Evolutionary conservation across 2,797 vertebrate species (phyloP), one percentile per base, ranked within the genome.

Genomic region (Crocodylus rhombifer): DNA sequence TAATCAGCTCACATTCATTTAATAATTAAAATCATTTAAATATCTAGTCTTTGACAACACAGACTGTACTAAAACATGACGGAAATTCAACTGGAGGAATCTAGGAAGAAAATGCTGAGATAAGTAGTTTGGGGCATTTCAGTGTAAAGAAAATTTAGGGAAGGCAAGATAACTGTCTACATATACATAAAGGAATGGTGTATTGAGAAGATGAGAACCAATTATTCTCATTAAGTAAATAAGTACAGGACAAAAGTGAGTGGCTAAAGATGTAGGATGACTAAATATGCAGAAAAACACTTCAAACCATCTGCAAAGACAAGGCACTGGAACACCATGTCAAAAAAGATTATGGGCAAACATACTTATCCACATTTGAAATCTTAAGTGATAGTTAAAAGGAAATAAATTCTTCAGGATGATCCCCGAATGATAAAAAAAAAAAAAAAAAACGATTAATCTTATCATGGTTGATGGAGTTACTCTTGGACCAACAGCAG

Each of bases 351-450:
- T 73, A 25, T 71, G 33, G 13, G 42, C 42, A 73, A 73, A 20
- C 26, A 73, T 73, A 25, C 36, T 51, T 42, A 51, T 51, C 15
- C 23, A 42, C 42, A 26, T 51, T 42, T 21, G 87, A 94, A 87
- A 80, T 28, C 30, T 14, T 16, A 4, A 0, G 33, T 4, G 33
- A 57, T 0, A 1, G 42, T 12, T 78, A 76, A 84, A 67, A 67
- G 90, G 60, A 8, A 91, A 86, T 20, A 89, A n/a, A 78, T 93
- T 84, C 30, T 25, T 69, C 33, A 18, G 2, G 61, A 84, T 67
- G 55, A 74, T 82, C 12, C 78, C 4, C 21, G 82, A 1, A 28
- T 82, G 86, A 51, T 10, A 71, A 62, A 62, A 25, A 11, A 62
- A 62, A 26, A 20, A 61, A 21, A 71, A 64, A 65, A 42, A 30